Percentiles rank a stretch among this genome's conserved stretches.
Evolutionary conservation across 2,888 invertebrate species (phyloP).

Genomic region (Neocrepidodera transversa): DNA sequence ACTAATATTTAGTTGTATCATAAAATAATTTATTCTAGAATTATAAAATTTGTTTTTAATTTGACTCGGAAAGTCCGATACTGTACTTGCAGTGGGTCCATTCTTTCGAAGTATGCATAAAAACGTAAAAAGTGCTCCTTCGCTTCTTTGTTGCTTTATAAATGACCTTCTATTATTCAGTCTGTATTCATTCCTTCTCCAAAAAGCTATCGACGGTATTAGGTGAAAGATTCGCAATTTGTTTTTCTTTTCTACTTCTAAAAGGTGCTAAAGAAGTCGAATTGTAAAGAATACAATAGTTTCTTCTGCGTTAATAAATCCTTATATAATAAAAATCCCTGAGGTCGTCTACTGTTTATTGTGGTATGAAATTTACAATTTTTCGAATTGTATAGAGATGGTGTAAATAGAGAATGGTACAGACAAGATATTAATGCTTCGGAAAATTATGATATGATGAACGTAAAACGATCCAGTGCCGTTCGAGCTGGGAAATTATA

Average conservation of each 20-base stretch:
- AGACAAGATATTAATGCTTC: neutral
- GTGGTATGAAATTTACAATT: neutral
- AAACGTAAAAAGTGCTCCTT: neutral
- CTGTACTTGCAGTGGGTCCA: too few relatives aligned
- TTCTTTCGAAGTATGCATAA: too few relatives aligned
- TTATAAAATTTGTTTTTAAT: too few relatives aligned
- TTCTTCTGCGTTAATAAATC: neutral
- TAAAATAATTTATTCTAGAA: too few relatives aligned
- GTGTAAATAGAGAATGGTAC: too few relatives aligned
- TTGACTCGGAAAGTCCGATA: too few relatives aligned
- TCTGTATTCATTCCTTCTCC: neutral
- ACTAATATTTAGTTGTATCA: too few relatives aligned
- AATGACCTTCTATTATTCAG: conserved; percentile 2
- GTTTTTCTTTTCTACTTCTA: neutral
- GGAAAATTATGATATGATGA: too few relatives aligned
- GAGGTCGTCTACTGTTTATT: too few relatives aligned
- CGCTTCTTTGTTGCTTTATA: neutral
- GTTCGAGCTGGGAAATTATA: too few relatives aligned
- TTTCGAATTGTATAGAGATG: too few relatives aligned
- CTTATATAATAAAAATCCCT: neutral
- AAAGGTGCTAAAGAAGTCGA: neutral
- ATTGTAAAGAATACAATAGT: neutral
- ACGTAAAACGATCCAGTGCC: too few relatives aligned
- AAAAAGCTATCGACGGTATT: conserved; percentile 4
- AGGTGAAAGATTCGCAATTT: conserved; percentile 3